Conservation (phyloP, 2,797 vertebrate species). For the Sebastes kiyomatsui region DNA sequence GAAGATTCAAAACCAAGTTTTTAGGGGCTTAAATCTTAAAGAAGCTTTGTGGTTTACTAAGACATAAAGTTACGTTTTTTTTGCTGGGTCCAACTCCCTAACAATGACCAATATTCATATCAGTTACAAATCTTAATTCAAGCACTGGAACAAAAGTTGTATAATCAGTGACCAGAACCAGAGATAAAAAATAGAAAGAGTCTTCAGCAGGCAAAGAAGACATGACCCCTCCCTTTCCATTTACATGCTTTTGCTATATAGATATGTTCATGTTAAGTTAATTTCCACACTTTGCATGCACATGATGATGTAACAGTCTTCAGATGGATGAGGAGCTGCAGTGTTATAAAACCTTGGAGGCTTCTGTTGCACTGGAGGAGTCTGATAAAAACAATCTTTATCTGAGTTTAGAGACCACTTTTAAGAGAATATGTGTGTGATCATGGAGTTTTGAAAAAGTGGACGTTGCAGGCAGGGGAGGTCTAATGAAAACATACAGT, state of each 20-base stretch:
- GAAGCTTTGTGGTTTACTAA: background rate
- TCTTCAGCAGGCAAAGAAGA: background rate
- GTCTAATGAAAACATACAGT: too few species aligned
- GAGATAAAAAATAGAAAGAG: background rate
- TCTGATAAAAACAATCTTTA: background rate
- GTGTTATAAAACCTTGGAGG: background rate
- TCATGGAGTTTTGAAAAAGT: background rate
- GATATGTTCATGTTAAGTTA: background rate
- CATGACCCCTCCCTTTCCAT: background rate
- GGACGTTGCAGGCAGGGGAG: too few species aligned
- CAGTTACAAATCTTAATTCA: background rate
- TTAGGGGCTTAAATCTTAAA: background rate
- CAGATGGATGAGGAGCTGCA: background rate
- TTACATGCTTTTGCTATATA: background rate
- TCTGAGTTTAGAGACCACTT: background rate
- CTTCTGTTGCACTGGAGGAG: background rate
- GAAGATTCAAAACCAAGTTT: too few species aligned
- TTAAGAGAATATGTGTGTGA: background rate
- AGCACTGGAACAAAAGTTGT: background rate
- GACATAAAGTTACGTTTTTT: background rate
- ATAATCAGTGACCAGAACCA: background rate
- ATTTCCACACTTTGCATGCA: background rate
- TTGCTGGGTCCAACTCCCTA: background rate
- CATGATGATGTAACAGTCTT: background rate
- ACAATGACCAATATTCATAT: background rate